Base-by-base conservation (phyloP, 2,888 invertebrate species). In the Stenurella melanura region DNA sequence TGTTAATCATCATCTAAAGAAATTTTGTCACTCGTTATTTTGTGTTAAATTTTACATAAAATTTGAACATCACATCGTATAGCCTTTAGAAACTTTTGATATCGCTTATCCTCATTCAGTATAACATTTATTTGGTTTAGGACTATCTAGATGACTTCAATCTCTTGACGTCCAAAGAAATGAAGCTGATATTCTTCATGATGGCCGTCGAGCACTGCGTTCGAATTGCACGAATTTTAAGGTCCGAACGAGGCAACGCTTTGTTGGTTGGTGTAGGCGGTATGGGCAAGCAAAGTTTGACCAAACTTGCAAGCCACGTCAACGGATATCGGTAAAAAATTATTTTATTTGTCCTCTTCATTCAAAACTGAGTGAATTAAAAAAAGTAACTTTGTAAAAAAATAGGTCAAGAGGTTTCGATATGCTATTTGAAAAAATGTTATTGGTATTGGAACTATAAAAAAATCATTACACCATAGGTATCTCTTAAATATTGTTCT, bases 231-330 rank as follows among this genome's bases (percentile, higher is more conserved):
- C 92, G 98, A 56, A 94, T 98, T 79, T 89, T 98, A 82, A 91
- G 97, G 15, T 94, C 95, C 10, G 96, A 97, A 89, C 92, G 97
- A 54, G 97, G 98, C 7, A 97, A 98, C 89, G 95, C 95, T 19
- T 91, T 98, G 57, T 90, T 98, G 81, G 96, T 97, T 26, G 96
- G 96, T 0, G 95, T 96, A 0, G 96, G 97, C 6, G 97, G 98
- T 95, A 96, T 90, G 98, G 98, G 76, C 9, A 94, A 97, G 73
- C 95, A 97, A 85, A 97, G 96, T 79, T 92, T 97, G 54, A 96
- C 97, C 0, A 93, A 93, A 66, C 90, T 98, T 11, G 96, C 96
- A 0, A 94, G 97, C 0, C 96, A 96, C 85, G 92, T 96, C 75
- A 96, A 97, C 84, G 94, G 94, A 77, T 97, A 96, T 91, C 95